A percentile compares a stretch with the other conserved stretches of the same genome.
Evolutionary conservation across 2,113 vertebrate genomes (phyloP).

Genomic region (Colistium nudipinnis): DNA sequence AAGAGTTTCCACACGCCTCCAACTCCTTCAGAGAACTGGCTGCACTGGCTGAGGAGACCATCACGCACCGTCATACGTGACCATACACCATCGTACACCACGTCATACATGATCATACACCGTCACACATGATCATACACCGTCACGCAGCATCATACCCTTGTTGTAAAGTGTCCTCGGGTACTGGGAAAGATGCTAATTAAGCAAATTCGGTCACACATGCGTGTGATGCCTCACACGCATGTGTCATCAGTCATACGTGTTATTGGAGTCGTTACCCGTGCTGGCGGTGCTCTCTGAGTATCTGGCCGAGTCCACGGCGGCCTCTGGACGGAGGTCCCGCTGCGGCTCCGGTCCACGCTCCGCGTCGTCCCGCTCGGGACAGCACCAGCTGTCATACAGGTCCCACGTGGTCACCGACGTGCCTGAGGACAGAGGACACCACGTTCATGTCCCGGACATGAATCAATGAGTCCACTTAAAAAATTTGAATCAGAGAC

Average conservation of each 20-base stretch:
- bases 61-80: no score
- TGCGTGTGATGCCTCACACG: no score
- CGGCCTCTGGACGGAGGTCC: not conserved
- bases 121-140: no score
- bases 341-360: conserved; percentile 6
- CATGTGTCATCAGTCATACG: no score
- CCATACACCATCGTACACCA: not conserved
- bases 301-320: conserved; percentile 5
- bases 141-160: no score
- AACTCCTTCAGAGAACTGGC: conserved; percentile 71
- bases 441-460: no score
- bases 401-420: conserved; percentile 86
- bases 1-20: conserved; percentile 55
- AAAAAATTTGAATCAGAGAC: not conserved
- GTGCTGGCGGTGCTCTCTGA: conserved; percentile 58
- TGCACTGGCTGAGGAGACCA: conserved; percentile 49
- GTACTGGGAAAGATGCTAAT: no score
- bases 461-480: not conserved
- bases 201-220: no score
- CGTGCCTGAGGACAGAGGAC: conserved; percentile 63
- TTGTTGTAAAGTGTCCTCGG: no score
- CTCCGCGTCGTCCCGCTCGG: not conserved
- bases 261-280: conserved; percentile 57
- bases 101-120: not conserved
- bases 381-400: conserved; percentile 66